A percentile compares a stretch with the other conserved stretches of the same genome.
Evolutionary conservation across 1,140 invertebrate genomes (phyloP).

Genomic region (Diabrotica virgifera): DNA sequence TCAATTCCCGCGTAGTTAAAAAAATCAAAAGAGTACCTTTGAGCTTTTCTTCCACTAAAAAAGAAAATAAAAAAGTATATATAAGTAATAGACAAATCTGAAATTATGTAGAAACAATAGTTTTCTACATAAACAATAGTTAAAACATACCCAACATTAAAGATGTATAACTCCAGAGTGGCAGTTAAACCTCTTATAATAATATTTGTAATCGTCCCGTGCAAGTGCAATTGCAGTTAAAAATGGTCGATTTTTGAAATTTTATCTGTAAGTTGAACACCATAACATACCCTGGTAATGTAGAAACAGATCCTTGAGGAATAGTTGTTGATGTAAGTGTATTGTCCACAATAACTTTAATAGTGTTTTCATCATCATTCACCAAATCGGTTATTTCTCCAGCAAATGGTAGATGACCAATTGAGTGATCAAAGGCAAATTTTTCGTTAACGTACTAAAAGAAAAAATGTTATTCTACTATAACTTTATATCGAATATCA

Average conservation of each 20-base stretch:
- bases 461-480: not conserved
- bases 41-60: conserved; percentile 62
- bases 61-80: conserved; percentile 42
- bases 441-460: conserved; percentile 84
- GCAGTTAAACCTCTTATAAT: too few species aligned
- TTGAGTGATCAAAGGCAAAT: conserved; percentile 75
- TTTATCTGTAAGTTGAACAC: not conserved
- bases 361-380: conserved; percentile 65
- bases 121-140: too few species aligned
- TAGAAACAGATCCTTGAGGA: conserved; percentile 72
- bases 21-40: conserved; percentile 89
- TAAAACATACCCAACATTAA: too few species aligned
- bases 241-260: too few species aligned
- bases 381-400: conserved; percentile 71
- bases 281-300: conserved; percentile 52
- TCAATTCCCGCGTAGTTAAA: conserved; percentile 98
- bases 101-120: conserved; percentile 5
- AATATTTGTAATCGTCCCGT: too few species aligned
- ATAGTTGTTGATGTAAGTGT: conserved; percentile 76
- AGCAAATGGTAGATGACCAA: conserved; percentile 94
- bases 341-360: conserved; percentile 95
- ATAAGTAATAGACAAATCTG: not conserved
- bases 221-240: too few species aligned
- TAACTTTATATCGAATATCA: too few species aligned
- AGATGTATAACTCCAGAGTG: too few species aligned